Evolutionary conservation across 2,113 vertebrate species (phyloP).

Genomic region (Stigmatopora nigra): DNA sequence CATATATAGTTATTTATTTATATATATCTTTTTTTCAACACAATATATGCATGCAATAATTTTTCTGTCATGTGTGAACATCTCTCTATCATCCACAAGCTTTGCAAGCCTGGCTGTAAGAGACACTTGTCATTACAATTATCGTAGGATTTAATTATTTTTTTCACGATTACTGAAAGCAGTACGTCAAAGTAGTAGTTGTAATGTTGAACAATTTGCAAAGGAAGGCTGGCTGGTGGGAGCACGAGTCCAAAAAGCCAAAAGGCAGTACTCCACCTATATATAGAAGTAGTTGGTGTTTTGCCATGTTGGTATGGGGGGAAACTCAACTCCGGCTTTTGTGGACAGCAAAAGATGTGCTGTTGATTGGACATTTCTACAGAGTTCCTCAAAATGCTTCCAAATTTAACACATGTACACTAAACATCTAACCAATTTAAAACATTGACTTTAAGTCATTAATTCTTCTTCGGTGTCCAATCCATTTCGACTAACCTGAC

Average conservation of each 20-base stretch:
- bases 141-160: constrained; percentile 76
- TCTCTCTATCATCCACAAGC: constrained; percentile 66
- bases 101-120: constrained; percentile 78
- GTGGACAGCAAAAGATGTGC: too few relatives aligned
- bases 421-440: too few relatives aligned
- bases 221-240: background rate
- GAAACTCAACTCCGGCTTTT: background rate
- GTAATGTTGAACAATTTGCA: constrained; percentile 76
- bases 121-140: constrained; percentile 78
- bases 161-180: constrained; percentile 79
- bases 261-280: constrained; percentile 75
- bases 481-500: too few relatives aligned
- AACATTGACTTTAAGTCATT: too few relatives aligned
- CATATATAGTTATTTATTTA: background rate
- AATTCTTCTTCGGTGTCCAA: too few relatives aligned
- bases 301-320: background rate
- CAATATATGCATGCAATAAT: constrained; percentile 93
- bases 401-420: too few relatives aligned
- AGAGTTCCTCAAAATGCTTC: too few relatives aligned
- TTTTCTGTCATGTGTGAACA: constrained; percentile 80
- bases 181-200: constrained; percentile 70
- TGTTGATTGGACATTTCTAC: too few relatives aligned
- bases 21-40: constrained; percentile 70
- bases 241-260: constrained; percentile 32
- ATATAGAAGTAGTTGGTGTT: background rate